Conservation (phyloP, 2,888 invertebrate genomes). For the Limnephilus marmoratus region DNA sequence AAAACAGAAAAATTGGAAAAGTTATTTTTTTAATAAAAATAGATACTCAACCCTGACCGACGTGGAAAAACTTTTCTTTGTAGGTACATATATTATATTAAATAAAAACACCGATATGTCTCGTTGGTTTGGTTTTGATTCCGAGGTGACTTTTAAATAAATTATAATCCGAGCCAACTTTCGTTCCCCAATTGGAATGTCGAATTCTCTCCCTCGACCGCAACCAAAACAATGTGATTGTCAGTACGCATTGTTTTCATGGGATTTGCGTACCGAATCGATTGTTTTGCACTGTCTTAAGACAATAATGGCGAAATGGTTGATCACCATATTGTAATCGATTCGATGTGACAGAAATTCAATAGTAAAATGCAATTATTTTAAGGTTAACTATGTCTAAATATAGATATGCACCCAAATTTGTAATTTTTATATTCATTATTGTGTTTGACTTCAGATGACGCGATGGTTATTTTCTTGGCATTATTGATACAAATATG, state of each 20-base stretch:
- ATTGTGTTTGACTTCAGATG: too few species aligned
- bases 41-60: not conserved
- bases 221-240: conserved; percentile 31
- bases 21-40: not conserved
- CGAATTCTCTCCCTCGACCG: conserved; percentile 8
- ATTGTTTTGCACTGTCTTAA: conserved; percentile 13
- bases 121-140: conserved; percentile 17
- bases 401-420: not conserved
- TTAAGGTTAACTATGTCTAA: conserved; percentile 4
- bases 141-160: not conserved
- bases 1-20: too few species aligned
- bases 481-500: too few species aligned
- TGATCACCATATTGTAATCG: not conserved
- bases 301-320: conserved; percentile 9
- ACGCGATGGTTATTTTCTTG: too few species aligned
- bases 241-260: conserved; percentile 26
- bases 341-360: conserved; percentile 17
- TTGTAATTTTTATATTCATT: too few species aligned
- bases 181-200: conserved; percentile 40
- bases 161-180: conserved; percentile 26
- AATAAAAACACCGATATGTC: not conserved
- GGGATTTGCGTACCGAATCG: conserved; percentile 35
- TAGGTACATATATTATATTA: not conserved
- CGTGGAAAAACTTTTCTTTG: not conserved
- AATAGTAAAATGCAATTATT: conserved; percentile 9